phyloP scores from a whole-genome alignment of 2,797 vertebrate genomes.

The Cetoscarus ocellatus region DNA sequence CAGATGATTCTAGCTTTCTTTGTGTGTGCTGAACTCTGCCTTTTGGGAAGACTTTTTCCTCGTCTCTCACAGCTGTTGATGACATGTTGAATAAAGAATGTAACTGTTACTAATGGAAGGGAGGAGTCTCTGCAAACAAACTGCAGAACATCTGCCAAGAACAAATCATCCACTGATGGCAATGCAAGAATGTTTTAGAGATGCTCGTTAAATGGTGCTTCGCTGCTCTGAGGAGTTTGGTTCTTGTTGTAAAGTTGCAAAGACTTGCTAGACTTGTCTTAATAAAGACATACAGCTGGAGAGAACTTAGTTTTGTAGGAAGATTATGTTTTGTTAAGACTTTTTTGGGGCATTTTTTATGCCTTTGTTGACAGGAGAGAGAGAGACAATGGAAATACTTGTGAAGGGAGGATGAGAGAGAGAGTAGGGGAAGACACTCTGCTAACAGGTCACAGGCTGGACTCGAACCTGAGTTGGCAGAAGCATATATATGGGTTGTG shows the following conservation, averaged over 20 bases:
- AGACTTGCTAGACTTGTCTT: background rate
- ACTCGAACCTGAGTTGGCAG: no score
- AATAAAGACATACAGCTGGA: no score
- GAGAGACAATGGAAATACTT: background rate
- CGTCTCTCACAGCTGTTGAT: constrained; percentile 66
- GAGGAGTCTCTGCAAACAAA: constrained; percentile 51
- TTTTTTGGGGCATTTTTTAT: no score
- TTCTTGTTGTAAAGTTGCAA: constrained; percentile 30
- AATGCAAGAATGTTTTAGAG: background rate
- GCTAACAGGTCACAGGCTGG: no score
- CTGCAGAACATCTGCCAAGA: constrained; percentile 42
- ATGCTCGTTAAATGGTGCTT: background rate
- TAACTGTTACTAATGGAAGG: constrained; percentile 36
- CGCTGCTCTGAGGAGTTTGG: constrained; percentile 19
- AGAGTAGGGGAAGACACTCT: no score
- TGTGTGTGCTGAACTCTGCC: background rate
- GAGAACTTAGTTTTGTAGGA: no score
- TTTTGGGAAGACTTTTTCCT: constrained; percentile 32
- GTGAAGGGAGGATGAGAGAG: no score
- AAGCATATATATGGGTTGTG: no score
- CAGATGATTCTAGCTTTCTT: background rate
- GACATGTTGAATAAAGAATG: constrained; percentile 67
- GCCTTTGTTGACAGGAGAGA: background rate
- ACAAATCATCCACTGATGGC: background rate
- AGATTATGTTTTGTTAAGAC: no score